Evolutionary conservation across 2,113 vertebrate species (phyloP).

Genomic region (Hiodon tergisus): DNA sequence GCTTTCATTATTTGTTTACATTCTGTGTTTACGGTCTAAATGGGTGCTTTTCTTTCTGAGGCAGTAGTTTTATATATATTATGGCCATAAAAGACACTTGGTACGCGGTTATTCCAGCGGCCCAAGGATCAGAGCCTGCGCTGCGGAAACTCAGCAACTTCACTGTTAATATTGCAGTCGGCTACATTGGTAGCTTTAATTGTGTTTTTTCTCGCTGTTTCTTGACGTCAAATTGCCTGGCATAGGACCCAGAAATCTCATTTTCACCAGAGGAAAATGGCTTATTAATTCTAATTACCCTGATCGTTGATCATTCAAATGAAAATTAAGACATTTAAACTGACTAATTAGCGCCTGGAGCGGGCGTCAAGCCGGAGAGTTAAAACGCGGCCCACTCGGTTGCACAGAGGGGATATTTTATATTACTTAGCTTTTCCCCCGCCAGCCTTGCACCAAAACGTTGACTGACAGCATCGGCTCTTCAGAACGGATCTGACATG

Average conservation of each 20-base stretch:
- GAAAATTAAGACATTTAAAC: conserved; percentile 78
- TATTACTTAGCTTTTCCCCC: not conserved
- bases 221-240: conserved; percentile 49
- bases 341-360: conserved; percentile 75
- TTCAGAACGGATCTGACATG: not conserved
- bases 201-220: conserved; percentile 53
- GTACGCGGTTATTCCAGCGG: too few relatives aligned
- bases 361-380: conserved; percentile 40
- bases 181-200: not conserved
- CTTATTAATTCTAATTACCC: conserved; percentile 84
- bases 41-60: too few relatives aligned
- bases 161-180: too few relatives aligned
- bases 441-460: not conserved
- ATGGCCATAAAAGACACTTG: too few relatives aligned
- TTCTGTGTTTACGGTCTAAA: too few relatives aligned
- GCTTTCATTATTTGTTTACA: too few relatives aligned
- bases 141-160: too few relatives aligned
- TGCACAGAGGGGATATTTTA: not conserved
- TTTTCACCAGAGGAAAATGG: conserved; percentile 67
- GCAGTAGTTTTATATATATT: too few relatives aligned
- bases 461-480: not conserved
- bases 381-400: not conserved
- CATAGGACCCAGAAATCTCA: conserved; percentile 63
- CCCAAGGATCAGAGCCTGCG: too few relatives aligned
- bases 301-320: conserved; percentile 75